Evolutionary conservation across 2,113 vertebrate genomes (phyloP).

Genomic region (Sander vitreus): DNA sequence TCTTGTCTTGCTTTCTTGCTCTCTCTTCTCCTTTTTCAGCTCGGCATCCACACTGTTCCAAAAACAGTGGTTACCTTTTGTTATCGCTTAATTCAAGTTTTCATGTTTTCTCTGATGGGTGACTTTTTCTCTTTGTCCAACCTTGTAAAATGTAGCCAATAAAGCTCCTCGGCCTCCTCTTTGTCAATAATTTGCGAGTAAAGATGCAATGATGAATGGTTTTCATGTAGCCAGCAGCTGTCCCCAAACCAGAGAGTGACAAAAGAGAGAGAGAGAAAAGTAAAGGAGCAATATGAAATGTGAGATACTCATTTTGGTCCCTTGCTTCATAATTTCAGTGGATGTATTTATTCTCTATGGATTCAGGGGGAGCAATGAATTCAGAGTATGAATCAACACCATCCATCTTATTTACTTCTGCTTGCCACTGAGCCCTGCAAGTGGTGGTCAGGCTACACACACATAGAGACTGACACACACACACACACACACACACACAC

Average conservation of each 20-base stretch:
- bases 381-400: constrained; percentile 79
- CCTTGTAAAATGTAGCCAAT: constrained; percentile 60
- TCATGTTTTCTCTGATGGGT: constrained; percentile 38
- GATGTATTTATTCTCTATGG: constrained; percentile 80
- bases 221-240: constrained; percentile 79
- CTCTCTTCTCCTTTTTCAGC: background rate
- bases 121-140: constrained; percentile 66
- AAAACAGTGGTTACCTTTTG: background rate
- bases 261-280: constrained; percentile 42
- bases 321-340: constrained; percentile 78
- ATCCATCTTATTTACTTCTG: constrained; percentile 81
- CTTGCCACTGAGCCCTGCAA: constrained; percentile 65
- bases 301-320: constrained; percentile 79
- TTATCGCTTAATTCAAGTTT: constrained; percentile 17
- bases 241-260: constrained; percentile 51
- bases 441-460: constrained; percentile 65
- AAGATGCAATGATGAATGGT: constrained; percentile 81
- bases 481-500: constrained; percentile 35
- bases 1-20: constrained; percentile 20
- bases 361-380: constrained; percentile 79
- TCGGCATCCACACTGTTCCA: background rate
- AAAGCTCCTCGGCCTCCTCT: constrained; percentile 56
- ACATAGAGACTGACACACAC: constrained; percentile 10
- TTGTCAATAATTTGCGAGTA: constrained; percentile 78
- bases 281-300: constrained; percentile 75